Evolutionary conservation across 2,888 invertebrate genomes (phyloP), one percentile per base, ranked within the genome.

Genomic region (Metellina segmentata): DNA sequence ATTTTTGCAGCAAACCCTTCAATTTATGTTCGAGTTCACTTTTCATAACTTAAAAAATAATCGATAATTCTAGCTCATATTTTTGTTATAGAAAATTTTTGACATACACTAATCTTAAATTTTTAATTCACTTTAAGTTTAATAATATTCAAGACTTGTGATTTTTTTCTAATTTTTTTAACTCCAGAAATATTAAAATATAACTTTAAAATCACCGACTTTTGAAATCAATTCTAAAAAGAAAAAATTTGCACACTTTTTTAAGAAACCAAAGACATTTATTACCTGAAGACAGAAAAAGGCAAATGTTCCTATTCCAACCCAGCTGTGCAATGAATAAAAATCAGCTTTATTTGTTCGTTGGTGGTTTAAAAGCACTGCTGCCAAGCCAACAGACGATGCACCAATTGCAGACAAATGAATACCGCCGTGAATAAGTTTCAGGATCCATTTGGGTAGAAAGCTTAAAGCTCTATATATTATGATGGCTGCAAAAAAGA

Each of bases 311-410:
- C 96, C 95, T n/a, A 97, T 94, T 8, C 98, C 98, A 85, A 98
- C 94, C 98, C 98, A 98, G 90, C 97, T 97, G 95, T 98, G 98
- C 81, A 98, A 95, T 9, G 96, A 96, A 94, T 97, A 97, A 94
- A 97, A 95, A 94, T 97, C 97, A 8, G 97, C 96, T 86, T 96
- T 96, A 5, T 96, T 96, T 6, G 95, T 95, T 11, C 94, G 94
- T 6, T 94, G 94, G 79, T 96, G 98, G 83, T 96, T 97, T 94
- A 97, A 97, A 94, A 98, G 98, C 6, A 96, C 98, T 4, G 98
- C 97, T 94, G 96, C 96, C 87, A 97, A 95, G 20, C 96, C 97
- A 91, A 97, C 96, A 16, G 97, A 96, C 8, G 97, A 96, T 92
- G 97, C 95, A 83, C 97, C 94, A 90, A 98, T 96, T 6, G 97